Percentiles rank a stretch among this genome's conserved stretches.
phyloP scores from a whole-genome alignment of 2,888 invertebrate species.

The Myathropa florea region DNA sequence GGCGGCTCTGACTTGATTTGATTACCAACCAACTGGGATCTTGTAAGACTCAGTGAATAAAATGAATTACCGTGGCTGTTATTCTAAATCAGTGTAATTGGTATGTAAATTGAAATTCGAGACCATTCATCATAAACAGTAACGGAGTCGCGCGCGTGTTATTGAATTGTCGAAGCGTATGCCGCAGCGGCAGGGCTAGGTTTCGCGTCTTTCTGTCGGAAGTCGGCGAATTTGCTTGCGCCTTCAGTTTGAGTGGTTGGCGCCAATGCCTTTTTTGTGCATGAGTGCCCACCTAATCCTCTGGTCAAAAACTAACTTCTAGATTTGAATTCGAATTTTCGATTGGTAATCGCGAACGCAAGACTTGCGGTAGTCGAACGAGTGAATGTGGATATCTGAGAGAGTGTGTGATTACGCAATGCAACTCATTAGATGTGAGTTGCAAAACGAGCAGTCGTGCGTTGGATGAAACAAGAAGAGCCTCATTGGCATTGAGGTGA shows the following conservation, averaged over 20 bases:
- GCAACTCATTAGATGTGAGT: neutral
- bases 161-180: conserved; percentile 20
- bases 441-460: conserved; percentile 6
- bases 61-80: conserved; percentile 63
- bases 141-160: conserved; percentile 29
- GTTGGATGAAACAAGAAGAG: neutral
- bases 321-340: neutral
- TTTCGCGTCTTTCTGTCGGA: neutral
- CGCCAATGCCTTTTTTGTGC: neutral
- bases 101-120: conserved; percentile 56
- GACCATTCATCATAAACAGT: conserved; percentile 57
- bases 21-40: neutral
- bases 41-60: conserved; percentile 3
- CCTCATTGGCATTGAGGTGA: conserved; percentile 1
- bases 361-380: neutral
- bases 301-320: neutral
- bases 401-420: neutral
- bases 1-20: neutral
- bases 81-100: conserved; percentile 59
- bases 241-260: neutral
- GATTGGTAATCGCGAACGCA: neutral
- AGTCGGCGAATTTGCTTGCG: neutral
- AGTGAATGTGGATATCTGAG: neutral
- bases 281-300: neutral
- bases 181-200: neutral